Conservation (phyloP, 2,113 vertebrate genomes). For the Lampris incognitus region DNA sequence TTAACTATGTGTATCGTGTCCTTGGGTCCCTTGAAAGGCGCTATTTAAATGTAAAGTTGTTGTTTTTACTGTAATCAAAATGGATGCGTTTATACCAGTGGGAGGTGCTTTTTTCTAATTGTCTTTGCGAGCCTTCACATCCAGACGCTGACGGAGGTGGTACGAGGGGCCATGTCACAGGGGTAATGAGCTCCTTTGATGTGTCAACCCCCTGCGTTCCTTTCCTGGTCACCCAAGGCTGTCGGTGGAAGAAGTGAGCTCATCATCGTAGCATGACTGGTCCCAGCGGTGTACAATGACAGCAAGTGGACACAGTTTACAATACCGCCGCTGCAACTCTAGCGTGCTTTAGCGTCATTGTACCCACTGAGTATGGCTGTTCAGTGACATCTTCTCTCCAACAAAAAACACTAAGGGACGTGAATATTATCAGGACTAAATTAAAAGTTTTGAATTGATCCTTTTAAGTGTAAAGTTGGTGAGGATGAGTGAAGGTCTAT, state of each 20-base stretch:
- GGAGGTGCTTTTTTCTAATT: too few relatives aligned
- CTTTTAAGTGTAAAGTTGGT: too few relatives aligned
- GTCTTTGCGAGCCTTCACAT: too few relatives aligned
- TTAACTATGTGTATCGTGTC: too few relatives aligned
- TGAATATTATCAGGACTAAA: not conserved
- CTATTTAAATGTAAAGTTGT: too few relatives aligned
- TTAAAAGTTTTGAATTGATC: not conserved
- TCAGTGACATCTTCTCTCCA: not conserved
- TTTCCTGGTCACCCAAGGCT: not conserved
- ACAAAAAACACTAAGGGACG: not conserved
- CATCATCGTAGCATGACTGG: slow-evolving; percentile 11
- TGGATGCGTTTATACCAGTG: too few relatives aligned
- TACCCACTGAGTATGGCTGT: not conserved
- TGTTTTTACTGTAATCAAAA: too few relatives aligned
- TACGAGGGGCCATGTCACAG: too few relatives aligned
- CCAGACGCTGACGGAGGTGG: too few relatives aligned
- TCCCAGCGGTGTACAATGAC: slow-evolving; percentile 37
- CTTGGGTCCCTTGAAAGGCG: too few relatives aligned
- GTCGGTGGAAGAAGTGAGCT: slow-evolving; percentile 53
- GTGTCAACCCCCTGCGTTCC: not conserved
- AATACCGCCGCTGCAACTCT: slow-evolving; percentile 15
- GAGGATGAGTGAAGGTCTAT: too few relatives aligned
- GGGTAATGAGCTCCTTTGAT: not conserved
- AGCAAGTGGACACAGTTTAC: slow-evolving; percentile 13
- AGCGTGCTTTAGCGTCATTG: not conserved